Conservation (phyloP, 1,140 invertebrate species). For the Drosophila parabipectinata region DNA sequence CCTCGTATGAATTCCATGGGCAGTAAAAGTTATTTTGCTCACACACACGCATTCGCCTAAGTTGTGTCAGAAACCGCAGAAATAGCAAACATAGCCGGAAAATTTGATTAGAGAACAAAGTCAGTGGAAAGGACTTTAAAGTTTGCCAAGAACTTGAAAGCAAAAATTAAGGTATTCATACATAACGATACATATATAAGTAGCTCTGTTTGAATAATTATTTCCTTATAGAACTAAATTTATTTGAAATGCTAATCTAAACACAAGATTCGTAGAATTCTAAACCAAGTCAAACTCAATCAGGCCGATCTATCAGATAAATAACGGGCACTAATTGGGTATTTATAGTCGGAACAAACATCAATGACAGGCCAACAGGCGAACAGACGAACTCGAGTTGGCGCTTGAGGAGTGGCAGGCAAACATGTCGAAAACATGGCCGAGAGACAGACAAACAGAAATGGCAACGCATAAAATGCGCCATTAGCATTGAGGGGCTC, state of each 20-base stretch:
- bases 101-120: conserved; percentile 67
- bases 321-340: conserved; percentile 76
- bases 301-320: conserved; percentile 62
- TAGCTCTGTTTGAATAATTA: background rate
- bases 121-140: conserved; percentile 53
- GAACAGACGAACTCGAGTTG: conserved; percentile 38
- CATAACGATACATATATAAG: background rate
- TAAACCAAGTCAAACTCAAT: conserved; percentile 53
- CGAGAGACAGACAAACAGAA: conserved; percentile 65
- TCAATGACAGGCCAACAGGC: conserved; percentile 54
- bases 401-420: conserved; percentile 46
- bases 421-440: conserved; percentile 65
- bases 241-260: background rate
- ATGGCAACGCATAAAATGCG: conserved; percentile 71
- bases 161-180: conserved; percentile 21
- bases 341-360: conserved; percentile 65
- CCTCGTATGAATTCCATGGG: conserved; percentile 31
- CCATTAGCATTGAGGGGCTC: conserved; percentile 68
- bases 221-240: background rate
- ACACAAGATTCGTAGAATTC: background rate
- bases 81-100: conserved; percentile 67
- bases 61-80: conserved; percentile 26
- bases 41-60: conserved; percentile 11
- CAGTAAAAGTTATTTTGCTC: conserved; percentile 66
- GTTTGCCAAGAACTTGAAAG: conserved; percentile 27